Percentiles rank a stretch among this genome's conserved stretches.
Evolutionary conservation across 2,797 vertebrate species (phyloP).

Genomic region (Distichodus sexfasciatus): DNA sequence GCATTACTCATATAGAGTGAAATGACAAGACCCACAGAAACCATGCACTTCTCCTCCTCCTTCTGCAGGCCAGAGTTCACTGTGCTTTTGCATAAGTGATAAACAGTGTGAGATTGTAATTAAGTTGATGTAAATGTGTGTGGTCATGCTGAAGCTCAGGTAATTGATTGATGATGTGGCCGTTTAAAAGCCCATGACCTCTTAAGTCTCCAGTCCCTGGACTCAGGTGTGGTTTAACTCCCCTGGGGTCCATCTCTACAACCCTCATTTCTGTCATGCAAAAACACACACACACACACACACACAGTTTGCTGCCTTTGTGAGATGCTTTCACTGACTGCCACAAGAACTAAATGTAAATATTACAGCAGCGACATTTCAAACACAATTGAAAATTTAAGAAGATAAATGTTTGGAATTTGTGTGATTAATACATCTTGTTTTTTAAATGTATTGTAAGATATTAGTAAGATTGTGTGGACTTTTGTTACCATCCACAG

Average conservation of each 20-base stretch:
- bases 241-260: slow-evolving; percentile 1
- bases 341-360: no score
- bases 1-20: slow-evolving; percentile 13
- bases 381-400: no score
- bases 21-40: slow-evolving; percentile 16
- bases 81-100: slow-evolving; percentile 34
- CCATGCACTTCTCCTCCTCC: not conserved
- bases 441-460: no score
- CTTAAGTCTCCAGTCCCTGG: not conserved
- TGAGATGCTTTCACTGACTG: no score
- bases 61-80: not conserved
- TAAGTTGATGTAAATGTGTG: slow-evolving; percentile 35
- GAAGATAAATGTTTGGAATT: no score
- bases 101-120: slow-evolving; percentile 25
- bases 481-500: no score
- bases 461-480: no score
- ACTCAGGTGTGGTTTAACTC: slow-evolving; percentile 9
- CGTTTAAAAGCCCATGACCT: slow-evolving; percentile 26
- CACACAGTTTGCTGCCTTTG: no score
- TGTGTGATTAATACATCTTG: no score
- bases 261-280: not conserved
- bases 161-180: slow-evolving; percentile 37
- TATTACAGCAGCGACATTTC: no score
- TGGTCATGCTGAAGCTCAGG: slow-evolving; percentile 23
- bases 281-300: not conserved